Conservation (phyloP, 2,113 vertebrate species). For the Arothron firmamentum region DNA sequence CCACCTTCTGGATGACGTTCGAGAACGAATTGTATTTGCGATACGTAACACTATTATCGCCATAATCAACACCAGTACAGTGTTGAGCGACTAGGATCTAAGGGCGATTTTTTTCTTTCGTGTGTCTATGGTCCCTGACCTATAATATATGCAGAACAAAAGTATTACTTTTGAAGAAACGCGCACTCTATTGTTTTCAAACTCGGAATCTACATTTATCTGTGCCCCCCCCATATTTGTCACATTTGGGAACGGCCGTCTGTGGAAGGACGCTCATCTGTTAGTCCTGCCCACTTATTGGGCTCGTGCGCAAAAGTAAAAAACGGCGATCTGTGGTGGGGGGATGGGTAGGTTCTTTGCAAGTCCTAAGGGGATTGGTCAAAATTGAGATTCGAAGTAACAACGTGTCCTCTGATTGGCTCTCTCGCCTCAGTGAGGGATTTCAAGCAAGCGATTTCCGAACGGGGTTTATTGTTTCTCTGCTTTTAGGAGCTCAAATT, state of each 20-base stretch:
- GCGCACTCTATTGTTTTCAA: neutral
- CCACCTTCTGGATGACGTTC: constrained; percentile 32
- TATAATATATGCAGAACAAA: no score
- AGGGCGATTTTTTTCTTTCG: no score
- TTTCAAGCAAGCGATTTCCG: constrained; percentile 62
- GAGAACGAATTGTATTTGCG: constrained; percentile 29
- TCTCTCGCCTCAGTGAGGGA: constrained; percentile 52
- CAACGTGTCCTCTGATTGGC: constrained; percentile 63
- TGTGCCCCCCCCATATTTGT: neutral
- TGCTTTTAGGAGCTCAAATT: constrained; percentile 69
- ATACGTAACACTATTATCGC: neutral
- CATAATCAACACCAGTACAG: neutral
- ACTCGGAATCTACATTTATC: neutral
- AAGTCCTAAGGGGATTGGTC: constrained; percentile 61
- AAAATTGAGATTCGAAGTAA: constrained; percentile 64
- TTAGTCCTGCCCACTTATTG: constrained; percentile 66
- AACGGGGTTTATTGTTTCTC: constrained; percentile 79
- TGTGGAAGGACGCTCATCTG: constrained; percentile 40
- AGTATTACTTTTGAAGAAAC: no score
- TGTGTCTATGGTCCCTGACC: no score
- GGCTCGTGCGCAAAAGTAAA: constrained; percentile 71
- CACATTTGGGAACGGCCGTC: no score
- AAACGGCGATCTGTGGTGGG: constrained; percentile 55
- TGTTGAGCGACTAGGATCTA: no score
- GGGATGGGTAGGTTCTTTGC: constrained; percentile 65